Conservation (phyloP, 2,113 vertebrate species). For the Amblyopsis rosae region DNA sequence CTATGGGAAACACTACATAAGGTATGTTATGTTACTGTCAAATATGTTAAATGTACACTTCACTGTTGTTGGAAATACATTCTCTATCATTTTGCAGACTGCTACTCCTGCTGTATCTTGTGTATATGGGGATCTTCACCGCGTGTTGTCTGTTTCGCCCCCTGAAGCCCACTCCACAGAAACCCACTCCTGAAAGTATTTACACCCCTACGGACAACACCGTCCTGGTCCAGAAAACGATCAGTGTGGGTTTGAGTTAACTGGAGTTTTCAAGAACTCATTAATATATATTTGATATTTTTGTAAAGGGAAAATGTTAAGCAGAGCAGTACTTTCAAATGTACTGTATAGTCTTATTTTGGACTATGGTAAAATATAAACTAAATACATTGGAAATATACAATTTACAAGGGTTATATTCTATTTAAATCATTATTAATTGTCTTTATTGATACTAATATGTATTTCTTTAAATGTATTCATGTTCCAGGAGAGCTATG, state of each 20-base stretch:
- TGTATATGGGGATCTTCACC: constrained; percentile 92
- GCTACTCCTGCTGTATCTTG: constrained; percentile 84
- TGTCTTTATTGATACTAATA: too few relatives aligned
- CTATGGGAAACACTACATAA: constrained; percentile 92
- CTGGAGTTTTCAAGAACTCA: too few relatives aligned
- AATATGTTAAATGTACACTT: too few relatives aligned
- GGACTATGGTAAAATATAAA: too few relatives aligned
- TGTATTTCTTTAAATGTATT: too few relatives aligned
- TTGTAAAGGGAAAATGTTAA: too few relatives aligned
- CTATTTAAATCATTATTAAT: too few relatives aligned
- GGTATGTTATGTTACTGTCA: constrained; percentile 46
- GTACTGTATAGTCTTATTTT: too few relatives aligned
- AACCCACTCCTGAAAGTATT: constrained; percentile 65
- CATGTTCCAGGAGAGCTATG: constrained; percentile 85
- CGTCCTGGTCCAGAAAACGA: constrained; percentile 80
- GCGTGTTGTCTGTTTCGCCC: constrained; percentile 88
- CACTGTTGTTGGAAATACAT: too few relatives aligned
- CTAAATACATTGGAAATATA: too few relatives aligned
- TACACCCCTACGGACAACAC: constrained; percentile 74
- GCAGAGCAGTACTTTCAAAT: too few relatives aligned
- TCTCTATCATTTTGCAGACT: constrained; percentile 56
- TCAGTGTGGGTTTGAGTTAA: constrained; percentile 53
- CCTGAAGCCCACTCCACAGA: constrained; percentile 79
- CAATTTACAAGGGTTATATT: not conserved
- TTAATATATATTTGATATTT: too few relatives aligned